These are phyloP conservation scores for Babylonia areolata DNA, from an alignment of 1,140 invertebrate genomes.

Conservation along the genomic window DNA sequence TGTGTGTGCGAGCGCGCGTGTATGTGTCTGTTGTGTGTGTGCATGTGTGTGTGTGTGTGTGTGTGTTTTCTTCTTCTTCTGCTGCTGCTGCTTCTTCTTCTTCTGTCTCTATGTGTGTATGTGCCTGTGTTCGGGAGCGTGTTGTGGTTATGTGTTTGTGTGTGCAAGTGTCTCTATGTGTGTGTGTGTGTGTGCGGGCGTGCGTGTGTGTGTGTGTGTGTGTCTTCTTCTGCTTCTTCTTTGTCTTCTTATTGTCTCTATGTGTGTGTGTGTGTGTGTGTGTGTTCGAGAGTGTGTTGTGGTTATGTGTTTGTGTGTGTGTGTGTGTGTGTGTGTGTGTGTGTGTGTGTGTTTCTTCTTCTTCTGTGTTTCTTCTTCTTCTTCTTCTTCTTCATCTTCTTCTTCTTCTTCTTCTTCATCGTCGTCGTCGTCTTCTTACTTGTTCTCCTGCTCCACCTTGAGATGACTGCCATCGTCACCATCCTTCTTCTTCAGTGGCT, in stretches of 20 bases:
- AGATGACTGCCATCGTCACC: no score
- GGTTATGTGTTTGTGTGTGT: neutral
- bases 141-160: neutral
- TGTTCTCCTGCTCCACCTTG: neutral
- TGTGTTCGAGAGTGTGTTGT: neutral
- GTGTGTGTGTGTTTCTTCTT: neutral
- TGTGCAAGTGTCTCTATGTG: no score
- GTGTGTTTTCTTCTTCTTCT: neutral
- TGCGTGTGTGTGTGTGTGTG: no score
- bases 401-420: conserved; percentile 1
- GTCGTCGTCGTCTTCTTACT: neutral
- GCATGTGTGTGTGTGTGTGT: neutral
- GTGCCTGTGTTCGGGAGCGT: neutral
- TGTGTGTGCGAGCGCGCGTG: no score
- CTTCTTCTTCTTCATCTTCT: conserved; percentile 1
- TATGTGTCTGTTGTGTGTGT: conserved; percentile 14
- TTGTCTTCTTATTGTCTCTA: no score
- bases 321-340: conserved; percentile 12
- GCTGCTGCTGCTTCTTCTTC: neutral
- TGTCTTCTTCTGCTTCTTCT: neutral
- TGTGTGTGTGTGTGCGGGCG: neutral
- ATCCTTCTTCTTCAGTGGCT: no score
- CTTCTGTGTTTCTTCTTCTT: conserved; percentile 5
- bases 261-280: neutral
- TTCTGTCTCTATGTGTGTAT: neutral